phyloP scores from a whole-genome alignment of 2,797 vertebrate genomes.

The Cuniculus paca region DNA sequence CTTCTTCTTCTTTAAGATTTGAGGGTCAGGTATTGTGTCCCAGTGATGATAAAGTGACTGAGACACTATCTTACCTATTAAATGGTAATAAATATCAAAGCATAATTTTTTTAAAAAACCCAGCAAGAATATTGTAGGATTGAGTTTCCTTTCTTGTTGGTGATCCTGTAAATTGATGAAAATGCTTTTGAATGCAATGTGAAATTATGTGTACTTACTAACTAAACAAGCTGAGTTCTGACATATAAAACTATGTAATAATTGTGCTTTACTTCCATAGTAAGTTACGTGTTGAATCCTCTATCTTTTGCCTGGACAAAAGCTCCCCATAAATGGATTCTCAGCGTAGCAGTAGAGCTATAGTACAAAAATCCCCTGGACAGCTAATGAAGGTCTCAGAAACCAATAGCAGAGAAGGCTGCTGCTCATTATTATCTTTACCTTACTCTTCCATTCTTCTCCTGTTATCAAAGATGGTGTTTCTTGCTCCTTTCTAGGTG shows the following conservation, averaged over 20 bases:
- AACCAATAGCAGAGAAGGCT: not conserved
- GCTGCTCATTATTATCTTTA: not conserved
- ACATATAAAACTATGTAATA: not conserved
- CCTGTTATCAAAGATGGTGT: not conserved
- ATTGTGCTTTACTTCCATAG: not conserved
- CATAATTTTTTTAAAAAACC: not conserved
- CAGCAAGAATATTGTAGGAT: not conserved
- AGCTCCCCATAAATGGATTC: not conserved
- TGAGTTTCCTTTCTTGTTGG: not conserved
- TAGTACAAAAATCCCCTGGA: not conserved
- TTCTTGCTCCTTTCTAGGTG: not conserved
- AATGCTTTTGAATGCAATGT: not conserved
- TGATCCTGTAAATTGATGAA: not conserved
- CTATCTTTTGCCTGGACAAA: not conserved
- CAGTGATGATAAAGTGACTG: not conserved
- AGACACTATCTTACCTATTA: not conserved
- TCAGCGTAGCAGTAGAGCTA: not conserved
- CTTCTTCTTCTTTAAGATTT: not conserved
- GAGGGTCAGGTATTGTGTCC: not conserved
- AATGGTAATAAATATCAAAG: not conserved
- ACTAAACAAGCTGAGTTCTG: not conserved
- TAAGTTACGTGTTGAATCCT: not conserved
- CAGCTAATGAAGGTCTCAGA: not conserved
- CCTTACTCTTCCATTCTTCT: not conserved
- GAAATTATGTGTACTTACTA: not conserved